Evolutionary conservation across 1,140 invertebrate species (phyloP), one percentile per base, ranked within the genome.

Genomic region (Calliphora vicina): DNA sequence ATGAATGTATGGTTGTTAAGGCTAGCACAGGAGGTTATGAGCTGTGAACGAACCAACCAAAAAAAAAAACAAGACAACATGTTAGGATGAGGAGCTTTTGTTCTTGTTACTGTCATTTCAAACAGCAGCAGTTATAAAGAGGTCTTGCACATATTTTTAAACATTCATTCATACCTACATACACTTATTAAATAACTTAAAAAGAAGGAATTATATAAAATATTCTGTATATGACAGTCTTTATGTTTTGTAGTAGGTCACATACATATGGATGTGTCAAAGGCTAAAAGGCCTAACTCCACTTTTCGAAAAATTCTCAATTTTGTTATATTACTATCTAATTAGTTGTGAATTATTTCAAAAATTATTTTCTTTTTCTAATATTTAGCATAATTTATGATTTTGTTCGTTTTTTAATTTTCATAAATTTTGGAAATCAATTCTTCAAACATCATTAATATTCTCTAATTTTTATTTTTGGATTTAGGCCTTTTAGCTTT

Each of bases 161-260:
- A 10, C n/a, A 57, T n/a, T 17, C 45, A 17, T 57, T 57, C n/a
- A 57, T 15, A 57, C 50, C 15, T n/a, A 57, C n/a, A 67, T 25
- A 23, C 23, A 35, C 61, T 23, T 23, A 25, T 67, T 20, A 25
- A 78, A 78, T 23, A 78, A 78, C 74, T 78, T 23, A 27, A 76
- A 29, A 13, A 29, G 8, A 29, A 35, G 10, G 10, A 35, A 35
- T 8, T 35, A 10, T 35, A 35, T 35, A 35, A 35, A 35, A 17
- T 74, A 35, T 13, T 20, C 27, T 74, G 72, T 74, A 17, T 27
- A 74, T 74, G 72, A 74, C 72, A 74, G 1, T 67, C 25, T 67
- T 67, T 67, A 23, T 1, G n/a, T 15, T 78, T 78, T 78, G 74
- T 78, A n/a, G n/a, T n/a, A 78, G 74, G 74, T 78, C 74, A 78